Percentiles rank a stretch among this genome's conserved stretches.
These are phyloP conservation scores for Diuraphis noxia DNA, from an alignment of 1,140 invertebrate species.

Conservation along the genomic window DNA sequence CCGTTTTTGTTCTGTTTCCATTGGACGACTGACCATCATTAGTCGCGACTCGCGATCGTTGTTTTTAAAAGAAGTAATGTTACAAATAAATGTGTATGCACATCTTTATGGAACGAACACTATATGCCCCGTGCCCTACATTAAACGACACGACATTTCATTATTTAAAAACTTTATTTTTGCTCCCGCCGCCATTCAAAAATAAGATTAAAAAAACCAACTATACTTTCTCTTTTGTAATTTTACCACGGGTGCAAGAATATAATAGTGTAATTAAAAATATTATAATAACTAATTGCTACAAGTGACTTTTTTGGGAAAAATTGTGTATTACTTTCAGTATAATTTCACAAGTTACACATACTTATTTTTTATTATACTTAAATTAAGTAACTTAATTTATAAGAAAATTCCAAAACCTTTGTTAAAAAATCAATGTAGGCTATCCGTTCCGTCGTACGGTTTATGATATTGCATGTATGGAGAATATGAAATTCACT, in stretches of 20 bases:
- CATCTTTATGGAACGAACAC: conserved; percentile 13
- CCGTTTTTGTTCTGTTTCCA: conserved; percentile 17
- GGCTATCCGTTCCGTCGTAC: background rate
- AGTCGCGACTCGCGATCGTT: conserved; percentile 1
- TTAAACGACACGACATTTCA: conserved; percentile 40
- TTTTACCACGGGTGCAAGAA: background rate
- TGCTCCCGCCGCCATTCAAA: conserved; percentile 21
- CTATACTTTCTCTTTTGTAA: conserved; percentile 32
- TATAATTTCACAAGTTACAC: background rate
- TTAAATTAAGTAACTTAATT: background rate
- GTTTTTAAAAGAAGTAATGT: conserved; percentile 34
- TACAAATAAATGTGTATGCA: background rate
- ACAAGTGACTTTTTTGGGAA: background rate
- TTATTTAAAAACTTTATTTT: conserved; percentile 29
- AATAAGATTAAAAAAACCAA: conserved; percentile 15
- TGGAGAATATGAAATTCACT: background rate
- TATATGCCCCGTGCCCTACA: conserved; percentile 22
- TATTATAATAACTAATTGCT: background rate
- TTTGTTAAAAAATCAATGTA: background rate
- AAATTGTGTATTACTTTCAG: background rate
- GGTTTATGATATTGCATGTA: background rate
- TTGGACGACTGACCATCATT: conserved; percentile 25
- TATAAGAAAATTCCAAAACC: background rate
- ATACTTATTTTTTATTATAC: background rate
- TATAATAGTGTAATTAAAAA: background rate